Evolutionary conservation across 2,888 invertebrate species (phyloP), one percentile per base, ranked within the genome.

Genomic region (Drosophila differens): DNA sequence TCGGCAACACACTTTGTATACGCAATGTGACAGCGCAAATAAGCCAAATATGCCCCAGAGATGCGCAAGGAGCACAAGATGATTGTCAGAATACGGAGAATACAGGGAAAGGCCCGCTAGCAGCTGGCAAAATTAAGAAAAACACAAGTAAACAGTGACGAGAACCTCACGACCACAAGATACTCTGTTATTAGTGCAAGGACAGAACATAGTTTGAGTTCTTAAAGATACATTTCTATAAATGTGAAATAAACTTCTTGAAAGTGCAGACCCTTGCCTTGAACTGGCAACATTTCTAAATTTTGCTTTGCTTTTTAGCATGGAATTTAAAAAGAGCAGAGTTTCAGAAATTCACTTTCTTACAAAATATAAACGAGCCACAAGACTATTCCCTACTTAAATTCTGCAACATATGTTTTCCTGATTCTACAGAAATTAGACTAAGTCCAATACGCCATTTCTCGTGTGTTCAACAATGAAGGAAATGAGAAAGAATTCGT

Each of bases 11-110:
- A 69, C 51, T 51, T 37, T 64, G 76, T 64, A 61, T 58, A 69
- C 68, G 25, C 51, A 61, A 54, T 57, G 39, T 14, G 28, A 37
- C 25, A 30, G 39, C 55, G 49, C 55, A 54, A 55, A 53, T 51
- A 81, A 63, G 62, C 59, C 73, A 79, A 84, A 65, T 60, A 51
- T 63, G 70, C 77, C 82, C 70, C 55, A 63, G 80, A 80, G 82
- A 74, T 60, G 62, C 7, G 30, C 35, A 39, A 49, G 44, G 44
- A 69, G 59, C 59, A 53, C 28, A 64, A 61, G 30, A 70, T 61
- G 69, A 60, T 52, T 53, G 67, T 61, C 62, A 3, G 55, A 25
- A 28, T 55, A 39, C 39, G 35, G 41, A 49, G 30, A 28, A 14
- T 22, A 32, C 25, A 55, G 37, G 37, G 32, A 14, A n/a, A 47